Conservation (phyloP, 2,113 vertebrate genomes). For the Phylloscopus whistleri region DNA sequence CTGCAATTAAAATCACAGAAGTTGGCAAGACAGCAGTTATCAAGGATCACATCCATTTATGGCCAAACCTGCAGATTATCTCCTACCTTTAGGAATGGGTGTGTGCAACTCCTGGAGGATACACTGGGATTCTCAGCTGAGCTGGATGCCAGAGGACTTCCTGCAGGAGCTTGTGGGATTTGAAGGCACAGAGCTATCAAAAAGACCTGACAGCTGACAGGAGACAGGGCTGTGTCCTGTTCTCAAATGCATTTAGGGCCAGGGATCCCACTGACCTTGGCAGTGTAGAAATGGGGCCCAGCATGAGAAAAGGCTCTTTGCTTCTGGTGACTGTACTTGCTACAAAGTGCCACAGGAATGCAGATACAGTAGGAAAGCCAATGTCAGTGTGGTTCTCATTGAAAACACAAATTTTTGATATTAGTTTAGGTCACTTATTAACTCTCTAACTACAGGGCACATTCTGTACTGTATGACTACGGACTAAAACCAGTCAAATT, state of each 20-base stretch:
- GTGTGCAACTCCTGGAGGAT: background rate
- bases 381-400: background rate
- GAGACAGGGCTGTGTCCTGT: background rate
- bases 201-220: background rate
- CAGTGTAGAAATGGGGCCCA: background rate
- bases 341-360: background rate
- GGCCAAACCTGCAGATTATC: background rate
- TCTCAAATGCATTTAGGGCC: background rate
- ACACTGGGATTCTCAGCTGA: background rate
- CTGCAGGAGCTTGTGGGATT: background rate
- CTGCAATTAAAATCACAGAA: background rate
- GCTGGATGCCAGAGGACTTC: background rate
- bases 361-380: background rate
- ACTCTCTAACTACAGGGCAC: background rate
- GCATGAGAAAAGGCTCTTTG: background rate
- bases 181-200: background rate
- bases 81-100: background rate
- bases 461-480: background rate
- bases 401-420: background rate
- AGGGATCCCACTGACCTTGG: background rate
- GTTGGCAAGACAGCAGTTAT: background rate
- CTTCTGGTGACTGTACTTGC: background rate
- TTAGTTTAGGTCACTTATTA: slow-evolving; percentile 8
- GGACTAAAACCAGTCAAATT: background rate
- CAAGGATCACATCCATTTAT: background rate